A percentile compares a stretch with the other conserved stretches of the same genome.
phyloP scores from a whole-genome alignment of 2,797 vertebrate species.

The Bryconaethiops microstoma region DNA sequence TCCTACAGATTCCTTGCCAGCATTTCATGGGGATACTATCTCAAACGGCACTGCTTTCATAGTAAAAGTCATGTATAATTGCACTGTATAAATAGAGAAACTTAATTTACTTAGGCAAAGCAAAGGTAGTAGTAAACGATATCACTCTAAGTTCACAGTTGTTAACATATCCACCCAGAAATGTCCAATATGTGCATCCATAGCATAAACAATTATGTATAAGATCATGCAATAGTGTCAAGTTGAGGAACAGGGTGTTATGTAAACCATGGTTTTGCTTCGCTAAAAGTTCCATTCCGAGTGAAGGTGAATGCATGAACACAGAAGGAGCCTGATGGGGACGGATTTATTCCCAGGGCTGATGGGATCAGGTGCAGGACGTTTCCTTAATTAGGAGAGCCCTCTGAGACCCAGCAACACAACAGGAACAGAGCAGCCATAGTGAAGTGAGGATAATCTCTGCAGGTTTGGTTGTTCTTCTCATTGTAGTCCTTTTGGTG shows the following conservation, averaged over 20 bases:
- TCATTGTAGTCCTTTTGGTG: neutral
- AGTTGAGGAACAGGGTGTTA: neutral
- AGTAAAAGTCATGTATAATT: too few relatives aligned
- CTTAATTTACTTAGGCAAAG: too few relatives aligned
- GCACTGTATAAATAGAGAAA: too few relatives aligned
- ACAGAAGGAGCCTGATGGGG: neutral
- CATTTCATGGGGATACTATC: too few relatives aligned
- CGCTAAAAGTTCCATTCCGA: neutral
- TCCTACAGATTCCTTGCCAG: too few relatives aligned
- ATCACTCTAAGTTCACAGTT: too few relatives aligned
- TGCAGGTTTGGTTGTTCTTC: neutral
- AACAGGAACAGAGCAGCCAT: neutral
- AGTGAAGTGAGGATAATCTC: neutral
- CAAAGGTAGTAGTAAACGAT: too few relatives aligned
- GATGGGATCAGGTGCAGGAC: slow-evolving; percentile 3
- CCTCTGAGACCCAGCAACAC: neutral
- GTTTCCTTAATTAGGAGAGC: neutral
- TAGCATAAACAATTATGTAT: neutral
- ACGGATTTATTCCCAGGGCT: neutral
- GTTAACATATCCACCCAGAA: neutral
- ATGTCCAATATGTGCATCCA: neutral
- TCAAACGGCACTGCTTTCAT: too few relatives aligned
- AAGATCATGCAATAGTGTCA: too few relatives aligned
- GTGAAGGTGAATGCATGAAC: neutral
- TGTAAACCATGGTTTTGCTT: neutral